Evolutionary conservation across 2,888 invertebrate species (phyloP), one percentile per base, ranked within the genome.

Genomic region (Andrena marginata): DNA sequence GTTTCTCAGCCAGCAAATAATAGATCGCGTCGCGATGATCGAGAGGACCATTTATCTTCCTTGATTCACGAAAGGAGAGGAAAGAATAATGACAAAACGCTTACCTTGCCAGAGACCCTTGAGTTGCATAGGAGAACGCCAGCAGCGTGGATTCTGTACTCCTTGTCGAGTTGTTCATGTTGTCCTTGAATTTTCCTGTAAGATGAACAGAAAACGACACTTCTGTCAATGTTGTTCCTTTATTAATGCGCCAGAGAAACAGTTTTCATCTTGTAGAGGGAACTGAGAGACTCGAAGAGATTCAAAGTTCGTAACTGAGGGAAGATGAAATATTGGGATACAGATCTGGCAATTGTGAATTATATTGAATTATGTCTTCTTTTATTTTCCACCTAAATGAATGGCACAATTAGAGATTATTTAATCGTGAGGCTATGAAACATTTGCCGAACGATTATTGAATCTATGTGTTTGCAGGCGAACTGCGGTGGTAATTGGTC

Each of bases 121-220:
- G 95, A 95, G 91, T 96, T 96, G 86, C 95, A 95, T 59, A 96
- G 94, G 63, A 96, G 94, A 80, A 96, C 96, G 75, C 96, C 96
- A 75, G 96, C 95, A 69, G 96, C 96, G 91, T 96, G 96, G 86
- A 95, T 95, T 85, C 95, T 94, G 91, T 96, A 96, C 89, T 96
- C 96, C 90, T 96, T 96, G 89, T 96, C 96, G 90, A 96, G 94
- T 87, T 96, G 96, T 90, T 96, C 96, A 91, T 96, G 96, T 90
- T 96, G 96, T 78, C 96, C 95, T 94, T 96, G 96, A 86, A 96
- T 96, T 88, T 96, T 96, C 85, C 96, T 96, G 94, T 83, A 86
- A 77, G 74, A 35, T 33, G 67, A 82, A 82, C 68, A 54, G 75
- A 79, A 80, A 84, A 60, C 23, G 29, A 33, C 29, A 7, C 8